phyloP scores from a whole-genome alignment of 2,797 vertebrate species.

The Myiotriccus ornatus region DNA sequence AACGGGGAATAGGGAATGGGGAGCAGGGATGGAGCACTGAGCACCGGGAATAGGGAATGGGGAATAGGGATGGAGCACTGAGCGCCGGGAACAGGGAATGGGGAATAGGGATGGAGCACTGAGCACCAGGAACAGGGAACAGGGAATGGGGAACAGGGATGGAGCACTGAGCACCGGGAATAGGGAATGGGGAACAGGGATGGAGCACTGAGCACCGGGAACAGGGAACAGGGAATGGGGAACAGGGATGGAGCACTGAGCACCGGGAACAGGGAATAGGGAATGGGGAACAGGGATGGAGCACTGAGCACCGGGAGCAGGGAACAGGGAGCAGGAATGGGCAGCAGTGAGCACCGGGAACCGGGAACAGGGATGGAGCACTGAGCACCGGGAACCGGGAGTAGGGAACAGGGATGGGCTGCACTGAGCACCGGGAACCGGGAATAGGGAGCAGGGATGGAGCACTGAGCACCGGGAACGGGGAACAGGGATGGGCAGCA shows the following conservation, averaged over 20 bases:
- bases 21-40: too few relatives aligned
- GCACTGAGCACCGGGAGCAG: not conserved
- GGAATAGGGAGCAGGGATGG: not conserved
- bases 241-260: not conserved
- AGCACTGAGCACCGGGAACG: accelerated
- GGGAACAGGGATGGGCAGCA: not conserved
- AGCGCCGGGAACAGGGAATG: not conserved
- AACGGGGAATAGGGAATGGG: not conserved
- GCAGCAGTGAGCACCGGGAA: too few relatives aligned
- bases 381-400: accelerated
- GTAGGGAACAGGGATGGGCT: not conserved
- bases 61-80: not conserved
- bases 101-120: not conserved
- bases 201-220: too few relatives aligned
- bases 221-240: accelerated
- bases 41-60: accelerated
- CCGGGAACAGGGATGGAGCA: too few relatives aligned
- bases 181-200: not conserved
- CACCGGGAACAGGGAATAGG: accelerated
- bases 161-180: too few relatives aligned
- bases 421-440: too few relatives aligned
- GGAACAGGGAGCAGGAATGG: not conserved
- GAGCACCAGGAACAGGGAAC: accelerated
- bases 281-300: too few relatives aligned
- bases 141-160: not conserved